A percentile compares a stretch with the other conserved stretches of the same genome.
phyloP scores from a whole-genome alignment of 2,113 vertebrate species.

The Mesocricetus auratus region DNA sequence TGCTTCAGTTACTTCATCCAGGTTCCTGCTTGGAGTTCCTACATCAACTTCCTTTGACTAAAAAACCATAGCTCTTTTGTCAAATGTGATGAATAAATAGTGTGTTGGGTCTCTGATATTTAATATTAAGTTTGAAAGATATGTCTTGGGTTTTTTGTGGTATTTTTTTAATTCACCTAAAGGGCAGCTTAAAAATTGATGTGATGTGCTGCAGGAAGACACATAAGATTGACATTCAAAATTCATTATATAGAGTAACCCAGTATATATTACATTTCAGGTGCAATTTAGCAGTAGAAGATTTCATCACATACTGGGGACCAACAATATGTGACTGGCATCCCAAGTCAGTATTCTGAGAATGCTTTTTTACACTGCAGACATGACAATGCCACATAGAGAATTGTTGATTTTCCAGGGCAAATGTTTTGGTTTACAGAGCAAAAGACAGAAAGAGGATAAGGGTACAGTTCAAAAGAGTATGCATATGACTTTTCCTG shows the following conservation, averaged over 20 bases:
- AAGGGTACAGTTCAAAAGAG: accelerated
- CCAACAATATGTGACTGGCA: constrained; percentile 11
- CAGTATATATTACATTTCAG: constrained; percentile 56
- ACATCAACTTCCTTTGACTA: neutral
- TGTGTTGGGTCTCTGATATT: neutral
- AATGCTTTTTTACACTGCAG: neutral
- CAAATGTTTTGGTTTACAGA: neutral
- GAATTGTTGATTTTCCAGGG: neutral
- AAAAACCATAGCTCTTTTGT: constrained; percentile 16
- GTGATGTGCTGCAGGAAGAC: constrained; percentile 36
- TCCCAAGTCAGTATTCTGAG: constrained; percentile 10
- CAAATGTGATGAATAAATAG: neutral
- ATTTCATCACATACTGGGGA: constrained; percentile 36
- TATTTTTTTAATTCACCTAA: constrained; percentile 16
- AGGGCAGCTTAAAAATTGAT: constrained; percentile 73
- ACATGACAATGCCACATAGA: neutral
- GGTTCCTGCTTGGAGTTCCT: too few species aligned
- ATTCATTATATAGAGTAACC: constrained; percentile 56
- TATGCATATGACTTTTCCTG: neutral
- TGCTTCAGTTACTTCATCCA: neutral
- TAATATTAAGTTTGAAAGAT: constrained; percentile 38
- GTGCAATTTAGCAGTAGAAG: constrained; percentile 64
- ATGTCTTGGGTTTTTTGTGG: neutral
- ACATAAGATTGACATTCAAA: constrained; percentile 67
- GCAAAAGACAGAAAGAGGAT: neutral